Evolutionary conservation across 2,113 vertebrate genomes (phyloP), one percentile per base, ranked within the genome.

Genomic region (Oryzias celebensis): DNA sequence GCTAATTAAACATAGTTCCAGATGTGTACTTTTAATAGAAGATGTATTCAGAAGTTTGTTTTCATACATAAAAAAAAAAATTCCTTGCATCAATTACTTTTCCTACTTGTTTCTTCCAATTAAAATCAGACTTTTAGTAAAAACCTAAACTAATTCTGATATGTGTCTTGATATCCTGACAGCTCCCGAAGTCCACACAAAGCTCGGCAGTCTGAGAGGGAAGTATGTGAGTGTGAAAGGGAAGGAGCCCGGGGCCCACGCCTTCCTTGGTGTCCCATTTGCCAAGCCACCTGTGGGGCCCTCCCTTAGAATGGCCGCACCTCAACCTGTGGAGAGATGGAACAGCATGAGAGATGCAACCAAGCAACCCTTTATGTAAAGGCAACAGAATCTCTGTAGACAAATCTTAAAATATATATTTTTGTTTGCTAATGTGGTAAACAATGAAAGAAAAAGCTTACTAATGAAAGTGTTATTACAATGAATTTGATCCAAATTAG

Each of bases 231-330:
- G 42, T 0, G 88, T 94, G 46, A 93, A 92, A 63, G 92, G 79
- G 14, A 91, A 81, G 0, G 84, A 91, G 28, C 73, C 50, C 1
- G 77, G 80, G 1, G 88, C 93, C 48, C 72, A 95, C 26, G 78
- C 65, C 76, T 97, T 91, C 85, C 83, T 96, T 42, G 92, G 93
- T 5, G 80, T 96, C 50, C 95, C 94, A 20, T 97, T 94, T 87
- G 94, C 95, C n/a, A 93, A 92, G 80, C 86, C 95, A 2, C 95
- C 93, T 1, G 1, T 93, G 2, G 95, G 93, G 20, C 69, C 85
- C 42, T 60, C 62, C 1, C 81, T 95, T 72, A 91, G 93, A 59
- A 91, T 97, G 83, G 82, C 91, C 14, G 75, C 92, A 18, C 94
- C 94, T 7, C 85, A 92, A 48, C 85, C 92, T 2, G 85, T 87